A percentile compares a stretch with the other conserved stretches of the same genome.
Evolutionary conservation across 1,140 invertebrate genomes (phyloP).

Genomic region (Drosophila dunni): DNA sequence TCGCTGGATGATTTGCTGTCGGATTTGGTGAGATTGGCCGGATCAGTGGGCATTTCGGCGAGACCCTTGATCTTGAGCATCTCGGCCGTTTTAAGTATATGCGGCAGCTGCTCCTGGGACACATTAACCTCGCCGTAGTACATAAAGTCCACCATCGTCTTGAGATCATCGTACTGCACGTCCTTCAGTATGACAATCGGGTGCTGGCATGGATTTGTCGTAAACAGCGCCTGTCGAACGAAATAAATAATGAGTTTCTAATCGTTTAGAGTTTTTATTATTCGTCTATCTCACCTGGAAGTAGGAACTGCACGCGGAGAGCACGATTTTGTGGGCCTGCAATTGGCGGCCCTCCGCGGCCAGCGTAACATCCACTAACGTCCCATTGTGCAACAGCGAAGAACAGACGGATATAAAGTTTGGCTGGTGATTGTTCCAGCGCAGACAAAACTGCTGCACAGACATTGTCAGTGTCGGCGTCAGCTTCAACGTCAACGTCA

Average conservation of each 20-base stretch:
- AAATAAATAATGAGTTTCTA: slow-evolving; percentile 11
- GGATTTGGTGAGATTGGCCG: slow-evolving; percentile 88
- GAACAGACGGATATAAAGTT: slow-evolving; percentile 95
- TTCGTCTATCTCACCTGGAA: slow-evolving; percentile 88
- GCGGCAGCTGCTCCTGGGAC: slow-evolving; percentile 93
- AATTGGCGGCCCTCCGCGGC: slow-evolving; percentile 93
- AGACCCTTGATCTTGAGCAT: slow-evolving; percentile 94
- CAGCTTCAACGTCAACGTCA: slow-evolving; percentile 22
- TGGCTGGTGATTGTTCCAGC: slow-evolving; percentile 95
- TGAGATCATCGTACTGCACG: slow-evolving; percentile 93
- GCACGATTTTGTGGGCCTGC: slow-evolving; percentile 93
- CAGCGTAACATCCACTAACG: slow-evolving; percentile 94
- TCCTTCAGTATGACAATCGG: slow-evolving; percentile 96
- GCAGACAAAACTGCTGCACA: slow-evolving; percentile 93
- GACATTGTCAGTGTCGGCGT: slow-evolving; percentile 86
- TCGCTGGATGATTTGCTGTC: slow-evolving; percentile 86
- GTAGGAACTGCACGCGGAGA: slow-evolving; percentile 94
- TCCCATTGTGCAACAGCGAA: slow-evolving; percentile 90
- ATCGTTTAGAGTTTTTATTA: neutral
- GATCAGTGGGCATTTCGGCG: slow-evolving; percentile 91
- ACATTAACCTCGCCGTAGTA: slow-evolving; percentile 97
- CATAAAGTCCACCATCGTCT: slow-evolving; percentile 96
- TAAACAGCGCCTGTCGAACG: slow-evolving; percentile 89
- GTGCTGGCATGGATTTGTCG: slow-evolving; percentile 94
- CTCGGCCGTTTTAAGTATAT: slow-evolving; percentile 94